phyloP scores from a whole-genome alignment of 1,140 invertebrate genomes.

The Bombus cullumanus region DNA sequence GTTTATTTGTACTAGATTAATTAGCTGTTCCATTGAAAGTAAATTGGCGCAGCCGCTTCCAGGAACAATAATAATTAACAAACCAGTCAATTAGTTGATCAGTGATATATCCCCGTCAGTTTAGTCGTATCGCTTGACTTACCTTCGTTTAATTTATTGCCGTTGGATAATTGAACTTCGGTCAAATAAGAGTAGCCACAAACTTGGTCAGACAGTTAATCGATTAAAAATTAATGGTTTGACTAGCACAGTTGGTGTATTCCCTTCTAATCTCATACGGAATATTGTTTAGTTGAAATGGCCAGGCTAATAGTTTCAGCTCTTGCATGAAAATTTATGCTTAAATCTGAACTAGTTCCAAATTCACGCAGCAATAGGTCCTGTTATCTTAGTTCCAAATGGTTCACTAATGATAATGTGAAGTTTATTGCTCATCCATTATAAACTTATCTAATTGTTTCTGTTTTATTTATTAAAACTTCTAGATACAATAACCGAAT shows the following conservation, averaged over 20 bases:
- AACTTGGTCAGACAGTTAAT: background rate
- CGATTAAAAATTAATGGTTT: conserved; percentile 11
- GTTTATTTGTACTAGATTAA: background rate
- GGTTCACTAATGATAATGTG: background rate
- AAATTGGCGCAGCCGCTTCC: background rate
- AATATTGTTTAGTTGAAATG: background rate
- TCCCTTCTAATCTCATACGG: background rate
- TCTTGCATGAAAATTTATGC: conserved; percentile 23
- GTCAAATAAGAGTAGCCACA: background rate
- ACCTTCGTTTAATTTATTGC: conserved; percentile 6
- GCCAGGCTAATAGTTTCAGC: background rate
- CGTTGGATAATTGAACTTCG: conserved; percentile 2
- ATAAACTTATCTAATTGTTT: no score
- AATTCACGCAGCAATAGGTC: conserved; percentile 8
- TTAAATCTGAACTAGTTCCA: background rate
- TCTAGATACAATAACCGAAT: no score
- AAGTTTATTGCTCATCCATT: background rate
- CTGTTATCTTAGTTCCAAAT: background rate
- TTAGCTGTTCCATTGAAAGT: background rate
- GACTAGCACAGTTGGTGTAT: background rate
- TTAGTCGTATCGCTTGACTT: background rate
- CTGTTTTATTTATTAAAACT: no score
- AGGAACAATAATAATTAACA: background rate
- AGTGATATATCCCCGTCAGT: background rate
- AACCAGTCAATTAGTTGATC: background rate